Conservation (phyloP, 2,888 invertebrate genomes). For the Cerastis rubricosa region DNA sequence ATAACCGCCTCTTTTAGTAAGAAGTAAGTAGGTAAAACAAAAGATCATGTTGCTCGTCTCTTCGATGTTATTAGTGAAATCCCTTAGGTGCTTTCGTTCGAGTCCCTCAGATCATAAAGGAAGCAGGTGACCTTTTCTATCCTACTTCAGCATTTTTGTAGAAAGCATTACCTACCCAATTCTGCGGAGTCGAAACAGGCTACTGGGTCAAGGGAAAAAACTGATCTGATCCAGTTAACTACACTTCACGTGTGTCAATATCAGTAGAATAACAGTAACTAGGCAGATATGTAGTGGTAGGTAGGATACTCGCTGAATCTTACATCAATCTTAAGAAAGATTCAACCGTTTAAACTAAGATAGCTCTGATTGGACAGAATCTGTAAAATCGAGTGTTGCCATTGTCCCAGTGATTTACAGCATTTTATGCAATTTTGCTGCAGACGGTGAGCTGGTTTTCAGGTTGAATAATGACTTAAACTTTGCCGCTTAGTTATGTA, state of each 20-base stretch:
- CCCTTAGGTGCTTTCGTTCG: background rate
- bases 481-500: slow-evolving; percentile 8
- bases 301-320: background rate
- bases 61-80: background rate
- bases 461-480: slow-evolving; percentile 48
- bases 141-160: background rate
- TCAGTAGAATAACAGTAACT: background rate
- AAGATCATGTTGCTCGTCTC: background rate
- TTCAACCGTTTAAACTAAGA: slow-evolving; percentile 11
- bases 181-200: slow-evolving; percentile 3
- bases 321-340: slow-evolving; percentile 1
- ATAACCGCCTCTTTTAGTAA: no score
- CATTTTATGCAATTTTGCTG: slow-evolving; percentile 52
- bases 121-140: slow-evolving; percentile 4
- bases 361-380: background rate
- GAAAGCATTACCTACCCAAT: background rate
- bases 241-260: background rate
- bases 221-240: background rate
- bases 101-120: background rate
- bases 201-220: slow-evolving; percentile 9
- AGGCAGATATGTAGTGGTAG: background rate
- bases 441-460: slow-evolving; percentile 22
- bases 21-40: no score
- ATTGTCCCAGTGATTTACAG: slow-evolving; percentile 17
- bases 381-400: slow-evolving; percentile 35